These are phyloP conservation scores for Mastacembelus armatus DNA, from an alignment of 2,797 vertebrate genomes.

Conservation along the genomic window DNA sequence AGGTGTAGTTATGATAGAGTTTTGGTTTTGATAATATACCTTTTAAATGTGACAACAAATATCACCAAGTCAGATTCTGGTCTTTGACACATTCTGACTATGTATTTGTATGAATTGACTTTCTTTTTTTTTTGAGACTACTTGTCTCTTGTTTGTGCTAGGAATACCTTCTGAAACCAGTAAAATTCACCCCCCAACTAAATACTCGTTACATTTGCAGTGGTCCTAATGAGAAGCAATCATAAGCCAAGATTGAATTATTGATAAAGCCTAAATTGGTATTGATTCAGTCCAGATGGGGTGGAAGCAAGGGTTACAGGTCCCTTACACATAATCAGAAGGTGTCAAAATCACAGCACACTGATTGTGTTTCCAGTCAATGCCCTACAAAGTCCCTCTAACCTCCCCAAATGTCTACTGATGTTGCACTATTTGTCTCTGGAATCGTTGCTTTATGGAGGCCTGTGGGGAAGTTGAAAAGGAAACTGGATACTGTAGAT, in stretches of 20 bases:
- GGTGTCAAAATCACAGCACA: slow-evolving; percentile 39
- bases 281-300: slow-evolving; percentile 80
- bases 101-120: too few relatives aligned
- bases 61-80: not conserved
- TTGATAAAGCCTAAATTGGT: slow-evolving; percentile 84
- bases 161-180: not conserved
- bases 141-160: too few relatives aligned
- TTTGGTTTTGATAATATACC: not conserved
- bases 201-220: slow-evolving; percentile 18
- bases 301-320: slow-evolving; percentile 41
- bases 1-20: too few relatives aligned
- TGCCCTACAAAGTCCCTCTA: slow-evolving; percentile 43
- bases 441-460: slow-evolving; percentile 35
- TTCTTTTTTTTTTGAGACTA: too few relatives aligned
- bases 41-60: not conserved
- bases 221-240: slow-evolving; percentile 72
- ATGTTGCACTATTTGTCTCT: slow-evolving; percentile 42
- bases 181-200: not conserved
- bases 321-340: slow-evolving; percentile 39
- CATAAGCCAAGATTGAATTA: slow-evolving; percentile 84
- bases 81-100: not conserved
- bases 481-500: slow-evolving; percentile 24
- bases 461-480: slow-evolving; percentile 29
- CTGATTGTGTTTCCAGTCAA: slow-evolving; percentile 35
- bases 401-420: slow-evolving; percentile 30